A percentile compares a stretch with the other conserved stretches of the same genome.
These are phyloP conservation scores for Acronicta psi DNA, from an alignment of 2,888 invertebrate genomes.

Conservation along the genomic window DNA sequence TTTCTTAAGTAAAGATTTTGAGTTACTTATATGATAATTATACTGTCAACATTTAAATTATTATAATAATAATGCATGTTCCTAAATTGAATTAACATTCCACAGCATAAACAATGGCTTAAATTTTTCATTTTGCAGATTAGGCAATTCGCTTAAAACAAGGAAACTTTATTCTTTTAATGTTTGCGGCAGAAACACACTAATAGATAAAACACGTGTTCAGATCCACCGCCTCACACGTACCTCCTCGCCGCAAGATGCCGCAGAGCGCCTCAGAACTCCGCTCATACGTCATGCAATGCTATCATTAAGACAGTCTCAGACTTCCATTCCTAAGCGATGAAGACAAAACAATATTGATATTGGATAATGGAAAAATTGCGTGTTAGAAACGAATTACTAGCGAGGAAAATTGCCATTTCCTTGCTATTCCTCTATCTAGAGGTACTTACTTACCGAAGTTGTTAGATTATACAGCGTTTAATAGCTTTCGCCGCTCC, in stretches of 20 bases:
- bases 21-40: not conserved
- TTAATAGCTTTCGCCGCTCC: constrained; percentile 53
- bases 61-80: too few species aligned
- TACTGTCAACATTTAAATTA: too few species aligned
- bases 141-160: constrained; percentile 22
- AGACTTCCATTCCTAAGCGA: constrained; percentile 78
- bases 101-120: too few species aligned
- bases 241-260: constrained; percentile 25
- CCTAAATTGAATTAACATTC: too few species aligned
- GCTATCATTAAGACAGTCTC: constrained; percentile 81
- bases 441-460: constrained; percentile 70
- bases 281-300: constrained; percentile 75
- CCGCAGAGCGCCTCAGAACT: constrained; percentile 28
- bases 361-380: constrained; percentile 87
- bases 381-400: constrained; percentile 84
- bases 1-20: constrained; percentile 9
- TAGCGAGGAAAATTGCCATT: constrained; percentile 81
- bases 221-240: constrained; percentile 22
- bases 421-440: constrained; percentile 78
- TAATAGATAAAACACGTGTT: constrained; percentile 26
- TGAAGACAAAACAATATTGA: constrained; percentile 87
- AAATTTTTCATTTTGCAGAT: too few species aligned
- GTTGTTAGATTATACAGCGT: constrained; percentile 52
- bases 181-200: constrained; percentile 33
- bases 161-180: constrained; percentile 23